Evolutionary conservation across 2,113 vertebrate genomes (phyloP).

Genomic region (Odocoileus hemionus): DNA sequence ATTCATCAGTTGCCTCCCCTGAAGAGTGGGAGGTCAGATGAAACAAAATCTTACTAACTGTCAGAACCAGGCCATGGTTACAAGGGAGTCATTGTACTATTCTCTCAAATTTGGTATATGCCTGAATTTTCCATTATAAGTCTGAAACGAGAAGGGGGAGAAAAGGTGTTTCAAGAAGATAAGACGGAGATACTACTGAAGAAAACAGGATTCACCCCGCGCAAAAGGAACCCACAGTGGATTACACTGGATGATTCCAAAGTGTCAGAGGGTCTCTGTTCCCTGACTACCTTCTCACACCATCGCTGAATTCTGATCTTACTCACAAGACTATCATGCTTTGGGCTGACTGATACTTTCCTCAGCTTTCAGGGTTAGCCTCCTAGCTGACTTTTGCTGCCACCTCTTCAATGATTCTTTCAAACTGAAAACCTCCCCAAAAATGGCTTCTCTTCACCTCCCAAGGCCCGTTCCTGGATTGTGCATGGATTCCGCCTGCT

Average conservation of each 20-base stretch:
- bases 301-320: background rate
- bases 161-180: background rate
- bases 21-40: background rate
- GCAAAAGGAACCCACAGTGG: background rate
- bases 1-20: background rate
- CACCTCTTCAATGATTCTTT: background rate
- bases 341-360: background rate
- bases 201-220: background rate
- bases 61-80: background rate
- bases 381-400: background rate
- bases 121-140: background rate
- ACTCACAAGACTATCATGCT: background rate
- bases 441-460: background rate
- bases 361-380: background rate
- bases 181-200: background rate
- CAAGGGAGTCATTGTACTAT: background rate
- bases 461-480: background rate
- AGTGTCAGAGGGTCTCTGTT: background rate
- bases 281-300: background rate
- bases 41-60: conserved; percentile 24
- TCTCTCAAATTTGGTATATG: background rate
- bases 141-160: background rate
- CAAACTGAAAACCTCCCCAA: background rate
- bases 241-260: background rate
- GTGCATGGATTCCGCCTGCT: background rate